phyloP scores from a whole-genome alignment of 2,113 vertebrate genomes.

The Promerops cafer region DNA sequence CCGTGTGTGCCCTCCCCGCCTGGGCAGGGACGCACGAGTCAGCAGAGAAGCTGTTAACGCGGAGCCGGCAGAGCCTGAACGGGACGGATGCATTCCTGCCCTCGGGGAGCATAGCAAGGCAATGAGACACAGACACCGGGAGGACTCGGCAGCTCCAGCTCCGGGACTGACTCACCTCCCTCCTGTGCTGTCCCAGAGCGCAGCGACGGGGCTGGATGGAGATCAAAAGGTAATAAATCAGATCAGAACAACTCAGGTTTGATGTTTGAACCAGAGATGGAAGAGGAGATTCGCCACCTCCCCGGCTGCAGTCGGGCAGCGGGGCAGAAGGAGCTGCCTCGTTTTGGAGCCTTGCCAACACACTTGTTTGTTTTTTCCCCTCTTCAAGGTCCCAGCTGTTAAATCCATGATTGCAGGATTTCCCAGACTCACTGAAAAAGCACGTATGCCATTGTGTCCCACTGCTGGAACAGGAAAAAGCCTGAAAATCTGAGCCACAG shows the following conservation, averaged over 20 bases:
- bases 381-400: constrained; percentile 31
- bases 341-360: not conserved
- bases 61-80: not conserved
- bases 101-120: not conserved
- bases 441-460: not conserved
- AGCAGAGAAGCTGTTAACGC: not conserved
- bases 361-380: not conserved
- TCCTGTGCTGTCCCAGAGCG: not conserved
- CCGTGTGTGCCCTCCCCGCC: not conserved
- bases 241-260: not conserved
- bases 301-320: not conserved
- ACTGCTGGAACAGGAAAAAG: not conserved
- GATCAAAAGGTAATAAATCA: not conserved
- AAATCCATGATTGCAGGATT: constrained; percentile 6
- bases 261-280: not conserved
- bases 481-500: not conserved
- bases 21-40: not conserved
- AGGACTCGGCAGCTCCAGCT: not conserved
- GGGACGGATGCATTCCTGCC: not conserved
- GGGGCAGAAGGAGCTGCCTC: not conserved
- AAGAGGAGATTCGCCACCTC: not conserved
- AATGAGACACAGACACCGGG: not conserved
- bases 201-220: not conserved
- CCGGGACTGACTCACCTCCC: constrained; percentile 15
- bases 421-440: not conserved